Evolutionary conservation across 1,140 invertebrate species (phyloP).

Genomic region (Bemisia tabaci): DNA sequence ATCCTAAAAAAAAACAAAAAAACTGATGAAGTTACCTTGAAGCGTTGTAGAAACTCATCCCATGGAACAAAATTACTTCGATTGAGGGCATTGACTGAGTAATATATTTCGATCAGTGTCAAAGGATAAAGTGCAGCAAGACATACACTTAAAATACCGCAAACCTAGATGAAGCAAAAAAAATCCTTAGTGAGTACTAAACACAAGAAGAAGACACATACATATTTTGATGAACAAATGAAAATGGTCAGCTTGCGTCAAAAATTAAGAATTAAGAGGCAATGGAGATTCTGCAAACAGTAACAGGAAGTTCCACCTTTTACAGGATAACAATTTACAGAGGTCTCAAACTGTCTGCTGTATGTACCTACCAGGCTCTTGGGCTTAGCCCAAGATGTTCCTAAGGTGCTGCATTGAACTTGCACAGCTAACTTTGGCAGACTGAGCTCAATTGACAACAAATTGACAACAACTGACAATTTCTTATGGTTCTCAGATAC

Average conservation of each 20-base stretch:
- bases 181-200: neutral
- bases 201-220: neutral
- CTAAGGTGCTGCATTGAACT: too few species aligned
- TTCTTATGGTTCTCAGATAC: too few species aligned
- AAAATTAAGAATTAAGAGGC: slow-evolving; percentile 2
- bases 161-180: slow-evolving; percentile 17
- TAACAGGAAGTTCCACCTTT: too few species aligned
- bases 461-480: too few species aligned
- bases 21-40: slow-evolving; percentile 57
- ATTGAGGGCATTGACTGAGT: slow-evolving; percentile 77
- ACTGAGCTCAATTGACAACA: too few species aligned
- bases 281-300: slow-evolving; percentile 4
- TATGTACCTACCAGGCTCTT: too few species aligned
- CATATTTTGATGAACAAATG: neutral
- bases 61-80: slow-evolving; percentile 64
- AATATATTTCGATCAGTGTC: slow-evolving; percentile 80
- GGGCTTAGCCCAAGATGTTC: too few species aligned
- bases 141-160: slow-evolving; percentile 71
- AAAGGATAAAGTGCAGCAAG: slow-evolving; percentile 81
- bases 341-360: too few species aligned
- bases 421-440: too few species aligned
- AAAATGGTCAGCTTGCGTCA: neutral
- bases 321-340: too few species aligned
- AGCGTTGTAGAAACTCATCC: slow-evolving; percentile 76
- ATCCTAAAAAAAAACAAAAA: too few species aligned